A percentile compares a stretch with the other conserved stretches of the same genome.
Conservation (phyloP, 2,113 vertebrate species). For the Passer domesticus region DNA sequence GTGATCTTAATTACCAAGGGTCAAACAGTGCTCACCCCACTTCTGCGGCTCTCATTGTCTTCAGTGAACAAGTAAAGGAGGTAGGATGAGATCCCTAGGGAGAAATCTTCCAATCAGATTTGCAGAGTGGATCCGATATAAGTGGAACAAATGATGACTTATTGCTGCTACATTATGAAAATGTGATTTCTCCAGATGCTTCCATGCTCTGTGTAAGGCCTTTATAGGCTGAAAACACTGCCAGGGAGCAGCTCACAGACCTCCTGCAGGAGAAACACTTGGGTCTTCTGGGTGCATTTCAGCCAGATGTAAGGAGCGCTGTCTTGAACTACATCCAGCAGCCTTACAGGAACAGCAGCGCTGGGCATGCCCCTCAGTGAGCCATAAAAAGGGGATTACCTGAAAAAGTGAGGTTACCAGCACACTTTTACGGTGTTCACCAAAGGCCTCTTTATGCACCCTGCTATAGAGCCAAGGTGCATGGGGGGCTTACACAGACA, state of each 20-base stretch:
- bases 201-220: background rate
- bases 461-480: background rate
- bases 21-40: conserved; percentile 48
- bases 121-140: conserved; percentile 41
- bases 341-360: background rate
- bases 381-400: background rate
- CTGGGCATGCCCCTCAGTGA: background rate
- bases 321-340: background rate
- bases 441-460: background rate
- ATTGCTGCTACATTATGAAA: conserved; percentile 50
- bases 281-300: background rate
- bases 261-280: background rate
- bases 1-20: conserved; percentile 69
- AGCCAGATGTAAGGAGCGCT: background rate
- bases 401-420: background rate
- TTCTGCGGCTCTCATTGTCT: conserved; percentile 34
- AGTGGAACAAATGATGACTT: conserved; percentile 53
- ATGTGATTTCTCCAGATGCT: conserved; percentile 49
- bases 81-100: conserved; percentile 32
- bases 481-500: fast-evolving
- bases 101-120: conserved; percentile 47
- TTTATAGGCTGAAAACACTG: background rate
- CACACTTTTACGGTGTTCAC: fast-evolving
- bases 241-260: background rate
- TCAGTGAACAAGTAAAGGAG: conserved; percentile 17